Evolutionary conservation across 2,113 vertebrate genomes (phyloP).

Genomic region (Carettochelys insculpta): DNA sequence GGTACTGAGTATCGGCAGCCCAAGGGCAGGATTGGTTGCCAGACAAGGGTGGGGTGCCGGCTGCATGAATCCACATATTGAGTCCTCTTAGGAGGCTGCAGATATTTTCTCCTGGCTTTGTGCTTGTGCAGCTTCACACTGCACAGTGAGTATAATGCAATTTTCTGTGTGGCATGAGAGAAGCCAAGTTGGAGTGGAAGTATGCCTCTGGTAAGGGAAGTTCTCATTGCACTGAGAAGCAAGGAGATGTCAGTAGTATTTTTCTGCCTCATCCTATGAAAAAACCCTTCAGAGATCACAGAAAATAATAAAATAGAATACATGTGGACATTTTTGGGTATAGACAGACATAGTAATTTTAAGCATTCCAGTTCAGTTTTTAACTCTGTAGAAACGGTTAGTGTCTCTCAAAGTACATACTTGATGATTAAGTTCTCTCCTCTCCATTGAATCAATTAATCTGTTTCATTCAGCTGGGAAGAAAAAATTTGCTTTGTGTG

Average conservation of each 20-base stretch:
- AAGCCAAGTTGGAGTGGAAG: neutral
- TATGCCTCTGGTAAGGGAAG: too few relatives aligned
- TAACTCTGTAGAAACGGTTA: too few relatives aligned
- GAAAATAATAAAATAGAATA: neutral
- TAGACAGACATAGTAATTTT: neutral
- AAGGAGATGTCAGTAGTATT: neutral
- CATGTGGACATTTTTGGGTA: neutral
- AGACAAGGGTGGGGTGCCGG: too few relatives aligned
- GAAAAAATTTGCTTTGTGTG: neutral
- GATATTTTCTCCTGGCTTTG: neutral
- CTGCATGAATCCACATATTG: neutral
- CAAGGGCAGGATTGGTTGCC: too few relatives aligned
- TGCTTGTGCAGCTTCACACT: neutral
- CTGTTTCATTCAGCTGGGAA: neutral
- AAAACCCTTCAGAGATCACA: neutral
- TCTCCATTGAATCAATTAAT: neutral
- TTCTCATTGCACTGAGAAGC: neutral
- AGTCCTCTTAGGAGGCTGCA: neutral
- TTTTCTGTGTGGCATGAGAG: neutral
- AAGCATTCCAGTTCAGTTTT: constrained; percentile 9
- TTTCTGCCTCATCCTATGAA: neutral
- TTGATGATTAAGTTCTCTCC: too few relatives aligned
- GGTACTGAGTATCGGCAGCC: too few relatives aligned
- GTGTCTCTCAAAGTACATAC: too few relatives aligned
- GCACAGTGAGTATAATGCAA: neutral